phyloP scores from a whole-genome alignment of 2,113 vertebrate genomes.

The Gorsachius goisagi region DNA sequence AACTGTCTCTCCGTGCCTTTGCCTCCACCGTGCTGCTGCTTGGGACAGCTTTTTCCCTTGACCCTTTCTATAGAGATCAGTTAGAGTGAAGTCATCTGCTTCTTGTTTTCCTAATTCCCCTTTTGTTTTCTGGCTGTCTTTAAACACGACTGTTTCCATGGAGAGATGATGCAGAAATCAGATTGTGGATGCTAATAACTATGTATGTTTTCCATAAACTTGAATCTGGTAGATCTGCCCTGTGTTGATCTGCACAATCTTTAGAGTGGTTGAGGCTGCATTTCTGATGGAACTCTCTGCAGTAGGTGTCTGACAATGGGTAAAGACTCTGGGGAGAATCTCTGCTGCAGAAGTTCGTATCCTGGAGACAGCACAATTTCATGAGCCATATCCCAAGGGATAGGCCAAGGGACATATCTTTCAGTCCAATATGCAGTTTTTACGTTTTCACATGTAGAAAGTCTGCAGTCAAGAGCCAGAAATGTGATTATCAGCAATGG shows the following conservation, averaged over 20 bases:
- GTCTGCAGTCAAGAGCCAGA: constrained; percentile 7
- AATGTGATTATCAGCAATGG: constrained; percentile 19
- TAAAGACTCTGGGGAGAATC: neutral
- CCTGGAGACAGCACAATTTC: constrained; percentile 6
- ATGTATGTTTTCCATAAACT: neutral
- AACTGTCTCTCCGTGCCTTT: neutral
- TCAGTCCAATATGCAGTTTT: neutral
- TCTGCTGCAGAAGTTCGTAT: neutral
- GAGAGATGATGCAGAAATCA: neutral
- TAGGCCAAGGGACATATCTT: constrained; percentile 4
- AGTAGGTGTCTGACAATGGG: neutral
- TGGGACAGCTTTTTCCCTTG: neutral
- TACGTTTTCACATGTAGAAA: neutral
- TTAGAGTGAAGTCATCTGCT: neutral
- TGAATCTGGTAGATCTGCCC: neutral
- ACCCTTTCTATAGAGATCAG: neutral
- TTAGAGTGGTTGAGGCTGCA: neutral
- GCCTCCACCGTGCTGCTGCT: neutral
- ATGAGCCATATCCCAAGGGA: neutral
- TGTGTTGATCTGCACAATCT: neutral
- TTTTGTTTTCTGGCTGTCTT: neutral
- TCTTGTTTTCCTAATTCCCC: neutral
- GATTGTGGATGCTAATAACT: neutral
- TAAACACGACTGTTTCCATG: neutral
- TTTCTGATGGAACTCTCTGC: neutral